Evolutionary conservation across 2,888 invertebrate species (phyloP).

Genomic region (Homarus gammarus): DNA sequence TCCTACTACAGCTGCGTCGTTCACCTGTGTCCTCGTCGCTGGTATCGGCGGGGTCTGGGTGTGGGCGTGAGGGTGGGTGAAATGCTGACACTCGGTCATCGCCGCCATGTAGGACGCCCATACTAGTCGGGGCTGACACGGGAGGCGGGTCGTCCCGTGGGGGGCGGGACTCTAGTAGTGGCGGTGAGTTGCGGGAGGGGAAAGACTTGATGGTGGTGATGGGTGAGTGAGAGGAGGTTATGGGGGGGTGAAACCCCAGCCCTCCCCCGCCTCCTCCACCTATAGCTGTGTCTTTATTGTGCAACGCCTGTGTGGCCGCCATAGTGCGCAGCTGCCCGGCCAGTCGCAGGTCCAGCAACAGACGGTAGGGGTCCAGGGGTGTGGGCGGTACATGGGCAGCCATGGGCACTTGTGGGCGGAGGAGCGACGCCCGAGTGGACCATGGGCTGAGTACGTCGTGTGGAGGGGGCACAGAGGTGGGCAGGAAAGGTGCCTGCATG

Average conservation of each 20-base stretch:
- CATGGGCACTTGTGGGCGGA: constrained; percentile 74
- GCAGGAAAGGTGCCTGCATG: constrained; percentile 74
- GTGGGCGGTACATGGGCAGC: constrained; percentile 73
- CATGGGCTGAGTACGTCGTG: constrained; percentile 73
- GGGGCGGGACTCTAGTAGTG: constrained; percentile 53
- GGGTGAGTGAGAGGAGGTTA: constrained; percentile 49
- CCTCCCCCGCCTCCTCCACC: constrained; percentile 42
- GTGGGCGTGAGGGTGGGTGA: constrained; percentile 70
- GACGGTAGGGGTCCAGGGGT: constrained; percentile 73
- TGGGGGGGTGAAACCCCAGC: constrained; percentile 46
- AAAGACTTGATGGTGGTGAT: constrained; percentile 45
- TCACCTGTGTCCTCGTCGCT: constrained; percentile 70
- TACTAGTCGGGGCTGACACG: constrained; percentile 18
- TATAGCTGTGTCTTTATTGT: constrained; percentile 61
- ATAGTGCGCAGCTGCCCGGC: constrained; percentile 73
- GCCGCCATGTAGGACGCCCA: constrained; percentile 62
- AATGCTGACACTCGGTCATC: constrained; percentile 74
- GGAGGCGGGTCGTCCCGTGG: constrained; percentile 62
- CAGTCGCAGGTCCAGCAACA: constrained; percentile 72
- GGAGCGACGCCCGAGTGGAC: constrained; percentile 70
- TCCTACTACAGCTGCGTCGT: constrained; percentile 59
- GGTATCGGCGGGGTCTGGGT: constrained; percentile 59
- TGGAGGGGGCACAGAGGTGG: constrained; percentile 73
- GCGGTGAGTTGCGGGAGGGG: constrained; percentile 45
- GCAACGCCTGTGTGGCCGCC: constrained; percentile 69